These are phyloP conservation scores for Brachionus rotundiformis DNA, from an alignment of 1,140 invertebrate genomes.

Conservation along the genomic window DNA sequence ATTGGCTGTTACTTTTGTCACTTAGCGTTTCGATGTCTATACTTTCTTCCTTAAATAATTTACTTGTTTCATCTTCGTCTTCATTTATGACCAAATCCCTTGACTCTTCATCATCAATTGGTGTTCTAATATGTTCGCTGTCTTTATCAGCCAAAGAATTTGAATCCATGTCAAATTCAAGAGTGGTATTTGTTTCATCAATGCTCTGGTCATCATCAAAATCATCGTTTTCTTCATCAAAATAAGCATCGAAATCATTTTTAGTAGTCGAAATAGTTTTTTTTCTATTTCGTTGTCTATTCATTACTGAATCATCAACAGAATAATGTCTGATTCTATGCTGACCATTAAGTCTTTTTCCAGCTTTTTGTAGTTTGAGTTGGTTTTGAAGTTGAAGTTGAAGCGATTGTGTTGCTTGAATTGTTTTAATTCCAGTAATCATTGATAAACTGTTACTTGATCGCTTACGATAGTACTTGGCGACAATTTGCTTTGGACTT, in stretches of 20 bases:
- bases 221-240: neutral
- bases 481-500: constrained; percentile 3
- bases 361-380: neutral
- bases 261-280: neutral
- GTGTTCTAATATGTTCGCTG: neutral
- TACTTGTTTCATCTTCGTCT: neutral
- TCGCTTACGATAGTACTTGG: neutral
- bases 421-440: neutral
- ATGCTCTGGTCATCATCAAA: constrained; percentile 2
- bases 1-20: neutral
- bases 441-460: constrained; percentile 29
- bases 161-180: constrained; percentile 17
- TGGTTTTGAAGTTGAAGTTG: constrained; percentile 23
- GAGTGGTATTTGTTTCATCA: neutral
- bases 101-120: constrained; percentile 5
- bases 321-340: constrained; percentile 32
- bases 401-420: neutral
- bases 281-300: constrained; percentile 23
- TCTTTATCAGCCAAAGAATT: neutral
- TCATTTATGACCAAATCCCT: constrained; percentile 24
- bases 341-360: neutral
- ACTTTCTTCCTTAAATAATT: neutral
- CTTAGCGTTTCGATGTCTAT: constrained; percentile 7
- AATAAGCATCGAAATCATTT: neutral
- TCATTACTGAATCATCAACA: neutral